phyloP scores from a whole-genome alignment of 92 coral and sea anemone genomes.

The Pocillopora grandis region DNA sequence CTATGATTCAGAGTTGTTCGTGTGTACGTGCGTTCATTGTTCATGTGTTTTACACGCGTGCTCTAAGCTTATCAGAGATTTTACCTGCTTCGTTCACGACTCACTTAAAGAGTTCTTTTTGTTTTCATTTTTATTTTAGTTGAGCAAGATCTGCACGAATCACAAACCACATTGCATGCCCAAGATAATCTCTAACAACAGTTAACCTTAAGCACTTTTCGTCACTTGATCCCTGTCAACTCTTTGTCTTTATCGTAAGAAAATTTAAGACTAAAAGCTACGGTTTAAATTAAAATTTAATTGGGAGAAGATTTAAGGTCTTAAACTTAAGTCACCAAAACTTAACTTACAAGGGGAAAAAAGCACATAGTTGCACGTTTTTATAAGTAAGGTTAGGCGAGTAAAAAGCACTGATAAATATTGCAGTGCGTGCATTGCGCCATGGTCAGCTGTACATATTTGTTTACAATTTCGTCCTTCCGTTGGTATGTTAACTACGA shows the following conservation, averaged over 20 bases:
- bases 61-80: not conserved
- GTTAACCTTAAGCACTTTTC: not conserved
- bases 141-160: not conserved
- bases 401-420: not conserved
- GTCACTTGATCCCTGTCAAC: not conserved
- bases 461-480: too few species aligned
- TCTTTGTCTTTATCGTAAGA: not conserved
- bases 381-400: not conserved
- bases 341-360: too few species aligned
- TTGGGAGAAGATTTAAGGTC: not conserved
- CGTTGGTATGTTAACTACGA: too few species aligned
- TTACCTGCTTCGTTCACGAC: conserved; percentile 6
- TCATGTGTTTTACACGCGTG: not conserved
- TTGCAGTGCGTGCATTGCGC: not conserved
- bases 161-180: not conserved
- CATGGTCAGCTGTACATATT: not conserved
- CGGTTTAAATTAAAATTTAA: not conserved
- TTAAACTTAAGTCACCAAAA: not conserved
- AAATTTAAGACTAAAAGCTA: not conserved
- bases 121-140: not conserved
- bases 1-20: too few species aligned
- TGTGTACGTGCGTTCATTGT: not conserved
- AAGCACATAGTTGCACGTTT: too few species aligned
- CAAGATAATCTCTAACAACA: not conserved
- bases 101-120: not conserved